phyloP scores from a whole-genome alignment of 2,888 invertebrate species.

The Dorcus hopei region DNA sequence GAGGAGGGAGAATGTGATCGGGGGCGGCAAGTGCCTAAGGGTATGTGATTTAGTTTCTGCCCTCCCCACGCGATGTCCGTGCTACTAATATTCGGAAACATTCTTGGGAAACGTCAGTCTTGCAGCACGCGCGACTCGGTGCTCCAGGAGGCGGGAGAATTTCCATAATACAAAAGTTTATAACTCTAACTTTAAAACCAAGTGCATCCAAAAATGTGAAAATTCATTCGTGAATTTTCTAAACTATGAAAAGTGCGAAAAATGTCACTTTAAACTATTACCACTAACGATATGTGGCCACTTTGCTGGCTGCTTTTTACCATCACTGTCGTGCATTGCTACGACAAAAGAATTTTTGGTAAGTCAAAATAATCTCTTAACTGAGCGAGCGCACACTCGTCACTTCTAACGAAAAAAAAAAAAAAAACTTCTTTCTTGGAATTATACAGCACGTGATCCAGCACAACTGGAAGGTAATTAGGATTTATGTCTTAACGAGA shows the following conservation, averaged over 20 bases:
- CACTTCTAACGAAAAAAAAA: background rate
- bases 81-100: conserved; percentile 25
- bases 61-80: conserved; percentile 41
- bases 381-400: no score
- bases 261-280: conserved; percentile 22
- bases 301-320: conserved; percentile 19
- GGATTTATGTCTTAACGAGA: conserved; percentile 31
- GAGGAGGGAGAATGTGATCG: conserved; percentile 40
- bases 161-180: conserved; percentile 4
- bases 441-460: conserved; percentile 20
- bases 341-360: conserved; percentile 38
- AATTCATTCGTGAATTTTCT: conserved; percentile 8
- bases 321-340: conserved; percentile 28
- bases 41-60: conserved; percentile 47
- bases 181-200: background rate
- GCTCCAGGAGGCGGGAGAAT: conserved; percentile 10
- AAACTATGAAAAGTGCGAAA: conserved; percentile 24
- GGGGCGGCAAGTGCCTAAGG: conserved; percentile 46
- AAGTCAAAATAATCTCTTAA: conserved; percentile 20
- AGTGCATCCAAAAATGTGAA: conserved; percentile 7
- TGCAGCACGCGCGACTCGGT: conserved; percentile 31
- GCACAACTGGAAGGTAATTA: conserved; percentile 24
- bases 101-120: conserved; percentile 33
- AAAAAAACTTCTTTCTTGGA: conserved; percentile 18
- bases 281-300: conserved; percentile 30